phyloP scores from a whole-genome alignment of 2,113 vertebrate species.

The Ciconia maguari region DNA sequence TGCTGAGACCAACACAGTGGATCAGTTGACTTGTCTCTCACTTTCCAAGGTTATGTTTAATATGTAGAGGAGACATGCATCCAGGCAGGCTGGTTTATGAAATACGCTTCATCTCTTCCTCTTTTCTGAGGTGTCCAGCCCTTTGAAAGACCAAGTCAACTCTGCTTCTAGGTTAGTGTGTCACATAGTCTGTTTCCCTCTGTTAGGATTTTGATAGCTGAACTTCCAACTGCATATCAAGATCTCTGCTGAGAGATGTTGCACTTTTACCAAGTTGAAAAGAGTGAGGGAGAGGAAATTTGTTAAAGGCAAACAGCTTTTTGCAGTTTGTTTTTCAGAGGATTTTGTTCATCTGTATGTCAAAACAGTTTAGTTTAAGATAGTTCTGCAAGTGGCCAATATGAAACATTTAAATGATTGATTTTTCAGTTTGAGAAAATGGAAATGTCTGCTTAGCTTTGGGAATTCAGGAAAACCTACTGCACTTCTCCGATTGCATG shows the following conservation, averaged over 20 bases:
- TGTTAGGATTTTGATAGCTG: background rate
- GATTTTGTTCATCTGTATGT: background rate
- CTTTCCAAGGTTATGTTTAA: background rate
- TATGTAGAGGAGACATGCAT: background rate
- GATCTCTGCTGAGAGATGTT: background rate
- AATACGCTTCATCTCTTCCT: conserved; percentile 20
- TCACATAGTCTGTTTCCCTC: background rate
- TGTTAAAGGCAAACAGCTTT: background rate
- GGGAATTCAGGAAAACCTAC: background rate
- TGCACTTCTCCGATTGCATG: background rate
- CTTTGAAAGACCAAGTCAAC: conserved; percentile 37
- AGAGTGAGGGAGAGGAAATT: background rate
- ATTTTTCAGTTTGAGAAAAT: background rate
- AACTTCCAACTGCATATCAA: background rate
- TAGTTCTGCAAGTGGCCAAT: background rate
- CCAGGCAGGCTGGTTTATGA: background rate
- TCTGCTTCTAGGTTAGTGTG: conserved; percentile 46
- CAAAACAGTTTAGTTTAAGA: background rate
- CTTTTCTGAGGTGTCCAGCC: conserved; percentile 29
- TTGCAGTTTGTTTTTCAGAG: background rate
- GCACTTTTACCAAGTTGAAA: background rate
- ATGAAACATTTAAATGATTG: background rate
- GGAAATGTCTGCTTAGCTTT: background rate
- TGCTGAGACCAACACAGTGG: background rate
- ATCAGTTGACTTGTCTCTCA: background rate